Conservation (phyloP, 92 coral and sea anemone species). For the Galaxea fascicularis region DNA sequence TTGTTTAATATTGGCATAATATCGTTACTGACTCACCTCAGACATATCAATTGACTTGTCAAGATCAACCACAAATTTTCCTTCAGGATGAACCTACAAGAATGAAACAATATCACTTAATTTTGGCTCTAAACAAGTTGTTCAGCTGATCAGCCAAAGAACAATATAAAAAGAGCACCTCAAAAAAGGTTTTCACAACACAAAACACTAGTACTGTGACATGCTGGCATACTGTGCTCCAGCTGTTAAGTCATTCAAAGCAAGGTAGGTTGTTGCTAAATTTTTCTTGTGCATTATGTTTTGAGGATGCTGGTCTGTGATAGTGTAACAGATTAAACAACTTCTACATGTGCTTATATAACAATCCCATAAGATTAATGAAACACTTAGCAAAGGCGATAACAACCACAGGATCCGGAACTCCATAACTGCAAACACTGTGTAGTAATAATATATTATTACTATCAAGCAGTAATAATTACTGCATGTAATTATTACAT, state of each 20-base stretch:
- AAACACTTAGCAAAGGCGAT: not conserved
- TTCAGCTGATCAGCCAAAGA: not conserved
- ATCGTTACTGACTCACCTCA: conserved; percentile 67
- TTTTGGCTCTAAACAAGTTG: not conserved
- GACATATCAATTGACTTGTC: conserved; percentile 96
- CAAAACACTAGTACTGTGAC: no score
- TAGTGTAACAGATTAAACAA: not conserved
- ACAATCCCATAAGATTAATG: not conserved
- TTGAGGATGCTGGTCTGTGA: not conserved
- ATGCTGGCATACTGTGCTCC: no score
- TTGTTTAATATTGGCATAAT: not conserved
- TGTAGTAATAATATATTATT: no score
- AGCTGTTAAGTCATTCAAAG: not conserved
- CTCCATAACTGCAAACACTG: no score
- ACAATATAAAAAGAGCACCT: not conserved
- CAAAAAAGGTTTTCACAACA: not conserved
- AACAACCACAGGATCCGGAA: not conserved
- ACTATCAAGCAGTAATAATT: no score
- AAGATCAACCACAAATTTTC: conserved; percentile 98
- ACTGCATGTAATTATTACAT: no score
- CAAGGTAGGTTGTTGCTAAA: not conserved
- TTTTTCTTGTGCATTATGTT: not conserved
- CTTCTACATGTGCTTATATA: not conserved
- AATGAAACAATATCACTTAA: conserved; percentile 5
- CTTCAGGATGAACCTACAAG: conserved; percentile 95